Evolutionary conservation across 2,888 invertebrate genomes (phyloP).

Genomic region (Scaptomyza caliginosa): DNA sequence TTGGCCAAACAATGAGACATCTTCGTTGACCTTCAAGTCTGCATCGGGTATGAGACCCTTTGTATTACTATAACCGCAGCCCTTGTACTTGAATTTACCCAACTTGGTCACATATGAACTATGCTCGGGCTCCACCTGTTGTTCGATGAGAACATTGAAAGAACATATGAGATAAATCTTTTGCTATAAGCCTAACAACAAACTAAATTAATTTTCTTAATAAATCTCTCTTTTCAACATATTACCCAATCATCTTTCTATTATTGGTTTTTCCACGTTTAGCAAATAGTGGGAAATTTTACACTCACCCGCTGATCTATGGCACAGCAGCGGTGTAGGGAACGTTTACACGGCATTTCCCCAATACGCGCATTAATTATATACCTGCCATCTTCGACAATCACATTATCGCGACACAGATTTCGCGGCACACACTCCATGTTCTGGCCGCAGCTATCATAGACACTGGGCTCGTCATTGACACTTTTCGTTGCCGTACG

Average conservation of each 20-base stretch:
- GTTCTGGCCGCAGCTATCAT: constrained; percentile 60
- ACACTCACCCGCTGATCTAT: constrained; percentile 43
- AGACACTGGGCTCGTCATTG: constrained; percentile 17
- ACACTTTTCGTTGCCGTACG: too few relatives aligned
- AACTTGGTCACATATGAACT: constrained; percentile 42
- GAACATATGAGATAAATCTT: not conserved
- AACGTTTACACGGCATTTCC: constrained; percentile 17
- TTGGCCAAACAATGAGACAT: constrained; percentile 90
- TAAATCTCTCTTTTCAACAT: too few relatives aligned
- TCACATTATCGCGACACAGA: constrained; percentile 54
- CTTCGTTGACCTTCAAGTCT: constrained; percentile 84
- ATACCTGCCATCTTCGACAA: constrained; percentile 52
- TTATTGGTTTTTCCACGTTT: not conserved
- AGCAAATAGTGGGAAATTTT: not conserved
- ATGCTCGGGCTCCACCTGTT: constrained; percentile 32
- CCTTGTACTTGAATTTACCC: constrained; percentile 43
- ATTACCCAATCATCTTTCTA: not conserved
- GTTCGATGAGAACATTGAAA: not conserved
- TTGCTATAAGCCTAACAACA: too few relatives aligned
- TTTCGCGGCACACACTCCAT: constrained; percentile 63
- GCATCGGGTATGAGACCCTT: constrained; percentile 90
- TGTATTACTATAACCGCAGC: constrained; percentile 89
- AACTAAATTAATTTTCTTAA: too few relatives aligned
- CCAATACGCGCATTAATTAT: constrained; percentile 53
- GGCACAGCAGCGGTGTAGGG: constrained; percentile 54